Conservation (phyloP, 2,113 vertebrate genomes). For the Thunnus maccoyii region DNA sequence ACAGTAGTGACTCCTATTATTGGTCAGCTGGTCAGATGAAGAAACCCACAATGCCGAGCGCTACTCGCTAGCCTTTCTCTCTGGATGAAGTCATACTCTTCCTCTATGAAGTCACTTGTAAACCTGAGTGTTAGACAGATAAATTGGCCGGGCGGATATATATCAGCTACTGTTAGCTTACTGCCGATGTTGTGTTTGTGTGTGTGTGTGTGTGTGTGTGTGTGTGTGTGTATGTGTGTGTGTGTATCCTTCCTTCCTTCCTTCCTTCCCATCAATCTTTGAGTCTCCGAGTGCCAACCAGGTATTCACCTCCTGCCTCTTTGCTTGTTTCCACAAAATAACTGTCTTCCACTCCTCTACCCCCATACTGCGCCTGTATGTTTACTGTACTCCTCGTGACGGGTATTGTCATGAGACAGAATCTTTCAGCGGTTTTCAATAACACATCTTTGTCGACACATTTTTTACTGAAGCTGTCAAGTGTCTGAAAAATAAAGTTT, state of each 20-base stretch:
- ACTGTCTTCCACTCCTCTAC: constrained; percentile 27
- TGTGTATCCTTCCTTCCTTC: neutral
- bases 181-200: no score
- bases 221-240: neutral
- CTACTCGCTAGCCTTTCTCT: no score
- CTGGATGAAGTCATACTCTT: no score
- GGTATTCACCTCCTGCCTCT: constrained; percentile 19
- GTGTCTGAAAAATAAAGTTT: constrained; percentile 43
- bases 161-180: no score
- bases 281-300: constrained; percentile 41
- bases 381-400: constrained; percentile 55
- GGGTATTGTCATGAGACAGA: constrained; percentile 64
- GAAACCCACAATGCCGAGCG: no score
- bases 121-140: no score
- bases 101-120: no score
- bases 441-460: constrained; percentile 58
- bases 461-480: constrained; percentile 55
- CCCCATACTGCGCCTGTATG: constrained; percentile 18
- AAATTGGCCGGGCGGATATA: no score
- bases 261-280: constrained; percentile 33
- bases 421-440: constrained; percentile 62
- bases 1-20: no score
- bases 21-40: no score
- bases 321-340: constrained; percentile 33
- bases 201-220: neutral